A percentile compares a stretch with the other conserved stretches of the same genome.
phyloP scores from a whole-genome alignment of 2,888 invertebrate genomes.

The Cataglyphis altisquamis region DNA sequence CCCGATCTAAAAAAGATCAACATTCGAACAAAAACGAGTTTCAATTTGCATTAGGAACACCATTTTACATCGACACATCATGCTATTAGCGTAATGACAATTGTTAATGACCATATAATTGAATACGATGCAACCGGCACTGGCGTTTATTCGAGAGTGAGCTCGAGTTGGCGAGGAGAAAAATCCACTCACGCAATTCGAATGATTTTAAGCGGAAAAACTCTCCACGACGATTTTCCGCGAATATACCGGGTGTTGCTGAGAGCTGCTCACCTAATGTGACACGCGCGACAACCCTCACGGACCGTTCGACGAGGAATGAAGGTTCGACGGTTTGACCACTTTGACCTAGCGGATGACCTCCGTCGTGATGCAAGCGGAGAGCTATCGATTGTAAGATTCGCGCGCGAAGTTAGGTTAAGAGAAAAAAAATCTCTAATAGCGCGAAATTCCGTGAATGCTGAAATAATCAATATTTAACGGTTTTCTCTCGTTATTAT shows the following conservation, averaged over 20 bases:
- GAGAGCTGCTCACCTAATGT: constrained; percentile 76
- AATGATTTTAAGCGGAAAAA: not conserved
- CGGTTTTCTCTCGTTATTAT: not conserved
- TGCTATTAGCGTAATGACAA: constrained; percentile 23
- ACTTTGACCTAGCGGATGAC: constrained; percentile 80
- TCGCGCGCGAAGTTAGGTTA: constrained; percentile 19
- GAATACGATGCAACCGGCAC: constrained; percentile 69
- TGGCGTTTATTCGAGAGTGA: constrained; percentile 68
- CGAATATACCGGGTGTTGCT: constrained; percentile 24
- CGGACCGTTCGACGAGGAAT: constrained; percentile 80
- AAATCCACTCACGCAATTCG: constrained; percentile 6
- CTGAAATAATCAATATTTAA: not conserved
- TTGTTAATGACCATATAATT: constrained; percentile 69
- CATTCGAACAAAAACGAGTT: not conserved
- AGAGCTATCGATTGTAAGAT: constrained; percentile 65
- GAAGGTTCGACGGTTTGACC: constrained; percentile 61
- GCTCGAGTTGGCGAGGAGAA: constrained; percentile 37
- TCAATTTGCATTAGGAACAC: not conserved
- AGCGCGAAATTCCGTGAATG: not conserved
- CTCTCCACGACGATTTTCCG: constrained; percentile 4
- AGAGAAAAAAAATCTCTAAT: not conserved
- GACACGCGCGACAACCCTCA: constrained; percentile 72
- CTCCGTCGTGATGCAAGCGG: constrained; percentile 63
- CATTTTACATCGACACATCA: not conserved
- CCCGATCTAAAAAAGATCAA: not conserved